phyloP scores from a whole-genome alignment of 1,140 invertebrate genomes.

The Hypothenemus hampei region DNA sequence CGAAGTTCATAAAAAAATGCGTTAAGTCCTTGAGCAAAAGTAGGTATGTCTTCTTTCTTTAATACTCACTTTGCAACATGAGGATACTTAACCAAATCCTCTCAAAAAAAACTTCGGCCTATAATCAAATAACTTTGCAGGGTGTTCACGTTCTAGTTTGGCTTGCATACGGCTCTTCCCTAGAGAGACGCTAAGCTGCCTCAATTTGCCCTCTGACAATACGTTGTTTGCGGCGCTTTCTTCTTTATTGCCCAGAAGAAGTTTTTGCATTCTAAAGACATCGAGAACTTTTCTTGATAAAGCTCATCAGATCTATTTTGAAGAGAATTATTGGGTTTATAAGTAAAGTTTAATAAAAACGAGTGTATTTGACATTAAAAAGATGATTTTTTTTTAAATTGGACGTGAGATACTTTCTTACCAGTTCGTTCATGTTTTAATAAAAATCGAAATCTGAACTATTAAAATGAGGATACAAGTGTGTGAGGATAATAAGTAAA shows the following conservation, averaged over 20 bases:
- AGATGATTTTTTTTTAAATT: too few relatives aligned
- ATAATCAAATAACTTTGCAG: conserved; percentile 29
- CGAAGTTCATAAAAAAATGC: too few relatives aligned
- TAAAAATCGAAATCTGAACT: too few relatives aligned
- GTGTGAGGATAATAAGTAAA: too few relatives aligned
- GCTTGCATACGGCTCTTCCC: conserved; percentile 16
- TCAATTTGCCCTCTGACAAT: conserved; percentile 30
- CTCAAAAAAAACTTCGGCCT: conserved; percentile 13
- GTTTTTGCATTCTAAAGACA: conserved; percentile 21
- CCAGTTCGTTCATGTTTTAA: too few relatives aligned
- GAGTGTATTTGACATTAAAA: too few relatives aligned
- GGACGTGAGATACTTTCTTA: too few relatives aligned
- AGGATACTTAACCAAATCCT: conserved; percentile 2
- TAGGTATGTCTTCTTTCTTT: not conserved
- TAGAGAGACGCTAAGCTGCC: conserved; percentile 21
- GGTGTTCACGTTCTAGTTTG: conserved; percentile 25
- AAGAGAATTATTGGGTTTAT: too few relatives aligned
- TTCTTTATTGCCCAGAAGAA: conserved; percentile 23
- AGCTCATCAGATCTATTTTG: not conserved
- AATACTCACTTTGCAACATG: not conserved
- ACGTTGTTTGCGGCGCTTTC: conserved; percentile 26
- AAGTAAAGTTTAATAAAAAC: too few relatives aligned
- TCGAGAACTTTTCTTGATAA: conserved; percentile 15
- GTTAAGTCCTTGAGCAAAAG: too few relatives aligned
- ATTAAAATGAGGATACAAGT: too few relatives aligned